A percentile compares a stretch with the other conserved stretches of the same genome.
These are phyloP conservation scores for Athene cunicularia DNA, from an alignment of 2,113 vertebrate genomes.

Conservation along the genomic window DNA sequence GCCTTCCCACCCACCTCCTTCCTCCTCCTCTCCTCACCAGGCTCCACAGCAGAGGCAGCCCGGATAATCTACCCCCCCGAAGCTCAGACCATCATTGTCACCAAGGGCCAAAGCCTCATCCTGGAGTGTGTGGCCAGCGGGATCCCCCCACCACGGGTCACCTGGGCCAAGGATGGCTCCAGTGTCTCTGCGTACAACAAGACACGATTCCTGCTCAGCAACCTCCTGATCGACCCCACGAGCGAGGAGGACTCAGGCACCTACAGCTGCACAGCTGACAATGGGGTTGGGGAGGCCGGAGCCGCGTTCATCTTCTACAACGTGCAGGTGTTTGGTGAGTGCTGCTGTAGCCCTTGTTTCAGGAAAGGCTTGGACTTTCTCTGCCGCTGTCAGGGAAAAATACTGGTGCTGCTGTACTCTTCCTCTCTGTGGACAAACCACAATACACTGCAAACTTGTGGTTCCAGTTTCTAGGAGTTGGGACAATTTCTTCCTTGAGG, in stretches of 20 bases:
- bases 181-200: conserved; percentile 86
- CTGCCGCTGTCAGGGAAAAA: neutral
- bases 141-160: conserved; percentile 89
- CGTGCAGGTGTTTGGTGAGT: conserved; percentile 95
- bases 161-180: conserved; percentile 91
- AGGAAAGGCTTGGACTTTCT: neutral
- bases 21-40: conserved; percentile 60
- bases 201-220: conserved; percentile 93
- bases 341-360: neutral
- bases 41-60: conserved; percentile 90
- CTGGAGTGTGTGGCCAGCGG: conserved; percentile 96
- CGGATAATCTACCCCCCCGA: conserved; percentile 93
- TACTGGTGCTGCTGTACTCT: neutral
- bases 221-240: conserved; percentile 90
- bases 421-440: neutral
- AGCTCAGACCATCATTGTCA: conserved; percentile 94
- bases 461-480: neutral
- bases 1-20: neutral
- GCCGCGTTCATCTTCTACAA: conserved; percentile 87
- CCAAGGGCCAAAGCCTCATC: conserved; percentile 93
- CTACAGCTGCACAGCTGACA: conserved; percentile 89
- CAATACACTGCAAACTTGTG: neutral
- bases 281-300: conserved; percentile 81
- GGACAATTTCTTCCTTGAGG: neutral
- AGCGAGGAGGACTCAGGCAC: conserved; percentile 91